These are phyloP conservation scores for Heliopora coerulea DNA, from an alignment of 92 coral and sea anemone species.

Conservation along the genomic window DNA sequence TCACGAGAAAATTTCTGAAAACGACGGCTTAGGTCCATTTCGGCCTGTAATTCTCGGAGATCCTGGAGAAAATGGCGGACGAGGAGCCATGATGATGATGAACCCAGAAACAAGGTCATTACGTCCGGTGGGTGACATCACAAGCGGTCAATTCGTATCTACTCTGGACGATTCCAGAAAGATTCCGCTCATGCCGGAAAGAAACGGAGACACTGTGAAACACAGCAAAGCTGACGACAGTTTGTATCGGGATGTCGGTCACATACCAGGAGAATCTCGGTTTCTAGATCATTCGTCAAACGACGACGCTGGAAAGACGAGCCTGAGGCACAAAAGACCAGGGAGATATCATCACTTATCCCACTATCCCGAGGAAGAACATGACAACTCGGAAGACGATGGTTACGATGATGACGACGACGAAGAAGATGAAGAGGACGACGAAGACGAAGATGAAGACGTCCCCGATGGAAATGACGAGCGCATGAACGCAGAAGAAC, in stretches of 20 bases:
- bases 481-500: conserved; percentile 22
- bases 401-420: background rate
- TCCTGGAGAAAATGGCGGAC: background rate
- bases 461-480: background rate
- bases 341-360: background rate
- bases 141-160: background rate
- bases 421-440: conserved; percentile 19
- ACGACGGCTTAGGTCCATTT: background rate
- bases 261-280: conserved; percentile 25
- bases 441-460: conserved; percentile 1
- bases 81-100: background rate
- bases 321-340: conserved; percentile 26
- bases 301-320: background rate
- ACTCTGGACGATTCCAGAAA: background rate
- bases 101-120: background rate
- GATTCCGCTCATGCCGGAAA: background rate
- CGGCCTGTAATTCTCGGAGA: background rate
- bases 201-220: conserved; percentile 16
- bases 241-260: conserved; percentile 36
- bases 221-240: conserved; percentile 23
- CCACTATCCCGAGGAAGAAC: background rate
- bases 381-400: conserved; percentile 1
- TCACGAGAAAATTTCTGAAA: background rate
- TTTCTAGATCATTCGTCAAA: background rate
- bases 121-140: background rate